These are phyloP conservation scores for Nephrotoma appendiculata DNA, from an alignment of 2,888 invertebrate genomes.

Conservation along the genomic window DNA sequence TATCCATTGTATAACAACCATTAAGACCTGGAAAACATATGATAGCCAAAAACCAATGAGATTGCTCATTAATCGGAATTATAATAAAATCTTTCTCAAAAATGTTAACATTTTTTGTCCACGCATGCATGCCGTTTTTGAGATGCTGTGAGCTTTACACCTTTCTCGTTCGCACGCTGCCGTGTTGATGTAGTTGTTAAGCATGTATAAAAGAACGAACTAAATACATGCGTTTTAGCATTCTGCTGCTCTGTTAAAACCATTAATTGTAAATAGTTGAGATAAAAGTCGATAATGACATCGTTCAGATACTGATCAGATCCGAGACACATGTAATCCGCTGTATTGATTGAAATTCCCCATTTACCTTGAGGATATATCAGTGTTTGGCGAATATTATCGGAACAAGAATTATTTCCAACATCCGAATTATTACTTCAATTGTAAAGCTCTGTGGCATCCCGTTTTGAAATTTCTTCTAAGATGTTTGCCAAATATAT, in stretches of 20 bases:
- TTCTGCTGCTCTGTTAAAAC: slow-evolving; percentile 54
- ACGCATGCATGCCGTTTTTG: slow-evolving; percentile 81
- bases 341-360: slow-evolving; percentile 81
- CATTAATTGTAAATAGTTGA: slow-evolving; percentile 70
- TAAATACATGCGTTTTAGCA: slow-evolving; percentile 82
- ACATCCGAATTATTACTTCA: slow-evolving; percentile 37
- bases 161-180: slow-evolving; percentile 41
- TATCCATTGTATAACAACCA: slow-evolving; percentile 50
- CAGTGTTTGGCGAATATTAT: slow-evolving; percentile 47
- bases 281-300: slow-evolving; percentile 94
- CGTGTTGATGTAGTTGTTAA: slow-evolving; percentile 68
- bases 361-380: slow-evolving; percentile 70
- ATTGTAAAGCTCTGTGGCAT: slow-evolving; percentile 70
- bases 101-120: slow-evolving; percentile 94
- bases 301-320: slow-evolving; percentile 93
- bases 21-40: slow-evolving; percentile 85
- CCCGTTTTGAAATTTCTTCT: slow-evolving; percentile 55
- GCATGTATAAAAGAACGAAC: slow-evolving; percentile 91
- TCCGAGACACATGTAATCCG: slow-evolving; percentile 81
- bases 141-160: slow-evolving; percentile 52
- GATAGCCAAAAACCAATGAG: slow-evolving; percentile 96
- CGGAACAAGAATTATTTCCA: slow-evolving; percentile 15
- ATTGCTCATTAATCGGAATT: slow-evolving; percentile 95
- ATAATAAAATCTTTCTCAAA: slow-evolving; percentile 94
- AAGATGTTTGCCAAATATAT: slow-evolving; percentile 44